phyloP scores from a whole-genome alignment of 2,888 invertebrate species.

The Drosophila borealis region DNA sequence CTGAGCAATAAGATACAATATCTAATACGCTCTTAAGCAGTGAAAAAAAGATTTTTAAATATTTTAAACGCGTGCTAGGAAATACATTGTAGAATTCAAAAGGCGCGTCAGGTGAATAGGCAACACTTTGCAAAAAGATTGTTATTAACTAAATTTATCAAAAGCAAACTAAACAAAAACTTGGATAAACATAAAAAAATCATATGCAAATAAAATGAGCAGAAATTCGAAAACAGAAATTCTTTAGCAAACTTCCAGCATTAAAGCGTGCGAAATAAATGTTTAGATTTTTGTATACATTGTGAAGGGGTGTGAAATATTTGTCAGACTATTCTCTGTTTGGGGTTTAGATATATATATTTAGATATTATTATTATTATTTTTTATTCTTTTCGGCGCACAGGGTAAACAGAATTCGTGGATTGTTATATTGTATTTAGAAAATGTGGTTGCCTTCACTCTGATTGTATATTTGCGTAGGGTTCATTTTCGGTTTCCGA shows the following conservation, averaged over 20 bases:
- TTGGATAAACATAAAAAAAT: conserved; percentile 1
- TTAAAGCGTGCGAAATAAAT: conserved; percentile 29
- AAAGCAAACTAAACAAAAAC: conserved; percentile 15
- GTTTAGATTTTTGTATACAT: conserved; percentile 3
- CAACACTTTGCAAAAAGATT: not conserved
- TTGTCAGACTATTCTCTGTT: not conserved
- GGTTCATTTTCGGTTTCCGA: not conserved
- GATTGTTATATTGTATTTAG: conserved; percentile 8
- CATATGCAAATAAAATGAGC: conserved; percentile 6
- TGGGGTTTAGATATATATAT: conserved; percentile 4
- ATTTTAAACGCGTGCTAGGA: conserved; percentile 5
- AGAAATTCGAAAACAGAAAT: conserved; percentile 23
- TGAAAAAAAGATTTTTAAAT: conserved; percentile 13
- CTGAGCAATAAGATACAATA: conserved; percentile 22
- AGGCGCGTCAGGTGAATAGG: conserved; percentile 10
- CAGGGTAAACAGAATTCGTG: conserved; percentile 13
- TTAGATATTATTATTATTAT: not conserved
- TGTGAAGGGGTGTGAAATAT: conserved; percentile 37
- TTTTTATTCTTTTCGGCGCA: not conserved
- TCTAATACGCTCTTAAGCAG: not conserved
- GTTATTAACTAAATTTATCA: conserved; percentile 5
- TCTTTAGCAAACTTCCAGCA: conserved; percentile 20
- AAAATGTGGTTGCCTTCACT: conserved; percentile 4
- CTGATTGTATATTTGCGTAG: not conserved
- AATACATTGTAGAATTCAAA: conserved; percentile 9